Conservation (phyloP, 1,140 invertebrate genomes). For the Halesus radiatus region DNA sequence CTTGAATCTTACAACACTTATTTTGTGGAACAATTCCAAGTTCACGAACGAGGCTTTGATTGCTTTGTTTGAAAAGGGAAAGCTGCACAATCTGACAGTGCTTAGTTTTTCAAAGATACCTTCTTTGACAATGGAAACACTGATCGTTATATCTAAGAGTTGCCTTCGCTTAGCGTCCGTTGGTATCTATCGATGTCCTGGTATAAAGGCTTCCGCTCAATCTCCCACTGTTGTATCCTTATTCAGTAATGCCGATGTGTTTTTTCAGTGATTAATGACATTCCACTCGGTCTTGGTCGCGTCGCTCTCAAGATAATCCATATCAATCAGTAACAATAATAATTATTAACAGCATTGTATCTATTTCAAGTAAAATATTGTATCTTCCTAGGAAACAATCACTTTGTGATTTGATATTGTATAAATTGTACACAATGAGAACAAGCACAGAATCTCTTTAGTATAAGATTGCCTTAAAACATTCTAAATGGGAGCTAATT, state of each 20-base stretch:
- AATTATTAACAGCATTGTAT: too few species aligned
- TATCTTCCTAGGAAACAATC: too few species aligned
- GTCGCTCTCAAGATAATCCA: background rate
- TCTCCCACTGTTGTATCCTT: background rate
- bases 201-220: background rate
- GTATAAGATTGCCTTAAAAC: too few species aligned
- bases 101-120: constrained; percentile 66
- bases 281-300: background rate
- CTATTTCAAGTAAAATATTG: too few species aligned
- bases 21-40: constrained; percentile 66
- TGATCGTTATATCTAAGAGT: constrained; percentile 64
- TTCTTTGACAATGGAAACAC: constrained; percentile 63
- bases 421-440: too few species aligned
- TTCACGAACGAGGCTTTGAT: constrained; percentile 63
- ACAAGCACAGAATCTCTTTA: too few species aligned
- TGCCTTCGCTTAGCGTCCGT: constrained; percentile 66
- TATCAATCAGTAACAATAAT: too few species aligned
- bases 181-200: constrained; percentile 66
- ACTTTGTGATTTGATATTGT: too few species aligned
- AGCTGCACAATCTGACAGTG: constrained; percentile 61
- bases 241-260: constrained; percentile 25
- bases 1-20: constrained; percentile 59
- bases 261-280: constrained; percentile 13
- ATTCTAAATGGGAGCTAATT: too few species aligned
- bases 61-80: constrained; percentile 60